Evolutionary conservation across 2,113 vertebrate species (phyloP).

Genomic region (Stegostoma tigrinum): DNA sequence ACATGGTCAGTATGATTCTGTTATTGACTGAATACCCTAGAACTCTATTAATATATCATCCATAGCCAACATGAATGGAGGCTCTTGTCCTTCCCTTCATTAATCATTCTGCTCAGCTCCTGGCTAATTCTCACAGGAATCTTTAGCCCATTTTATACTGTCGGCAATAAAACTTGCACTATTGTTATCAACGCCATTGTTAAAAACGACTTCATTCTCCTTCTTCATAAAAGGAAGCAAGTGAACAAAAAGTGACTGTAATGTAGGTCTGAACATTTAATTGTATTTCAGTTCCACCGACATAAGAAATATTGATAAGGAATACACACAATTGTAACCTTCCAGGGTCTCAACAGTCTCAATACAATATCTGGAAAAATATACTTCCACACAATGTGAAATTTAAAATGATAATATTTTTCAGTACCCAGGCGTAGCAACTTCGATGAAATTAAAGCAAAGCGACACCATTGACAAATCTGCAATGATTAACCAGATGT

Average conservation of each 20-base stretch:
- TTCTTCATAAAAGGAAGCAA: constrained; percentile 23
- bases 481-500: not conserved
- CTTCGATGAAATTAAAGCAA: constrained; percentile 10
- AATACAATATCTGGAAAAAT: not conserved
- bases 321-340: constrained; percentile 6
- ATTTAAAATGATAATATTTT: constrained; percentile 1
- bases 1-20: constrained; percentile 17
- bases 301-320: not conserved
- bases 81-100: not conserved
- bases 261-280: constrained; percentile 18
- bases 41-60: constrained; percentile 26
- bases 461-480: not conserved
- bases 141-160: constrained; percentile 9
- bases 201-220: constrained; percentile 30
- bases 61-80: not conserved
- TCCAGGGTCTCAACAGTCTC: not conserved
- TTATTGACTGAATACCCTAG: constrained; percentile 13
- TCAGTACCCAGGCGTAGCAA: not conserved
- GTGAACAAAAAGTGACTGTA: not conserved
- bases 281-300: not conserved
- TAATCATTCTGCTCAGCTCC: constrained; percentile 13
- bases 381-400: not conserved
- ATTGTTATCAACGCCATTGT: constrained; percentile 23
- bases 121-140: constrained; percentile 27
- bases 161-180: constrained; percentile 24